Base-by-base conservation (phyloP, 2,888 invertebrate species). In the Heliconius sara region DNA sequence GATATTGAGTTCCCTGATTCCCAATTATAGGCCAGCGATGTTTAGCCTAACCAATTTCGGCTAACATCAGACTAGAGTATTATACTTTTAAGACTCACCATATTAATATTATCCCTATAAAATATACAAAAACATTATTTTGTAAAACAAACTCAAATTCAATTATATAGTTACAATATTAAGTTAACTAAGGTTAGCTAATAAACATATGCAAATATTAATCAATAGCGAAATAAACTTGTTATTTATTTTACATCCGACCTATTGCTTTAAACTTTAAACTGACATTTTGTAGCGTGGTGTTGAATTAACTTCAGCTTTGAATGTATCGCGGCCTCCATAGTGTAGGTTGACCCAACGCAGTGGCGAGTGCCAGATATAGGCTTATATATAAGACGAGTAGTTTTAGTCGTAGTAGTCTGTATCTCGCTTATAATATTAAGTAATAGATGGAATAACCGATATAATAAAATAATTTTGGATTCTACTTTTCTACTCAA, bases 231-330 rank as follows among this genome's bases (percentile, higher is more conserved):
- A 68, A 57, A 78, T 77, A 77, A 76, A 76, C 79, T 72, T 80
- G 76, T 76, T 79, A 77, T 82, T 81, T 81, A 74, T 82, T 78
- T 67, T 65, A 70, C 74, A 77, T 52, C 72, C 79, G 81, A 83
- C 82, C 82, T 83, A 80, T 81, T 82, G 78, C 78, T 79, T 82
- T 82, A 82, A 82, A 81, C 80, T 78, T 80, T 80, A 72, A 66
- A 67, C 71, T 76, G 80, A 76, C 78, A 81, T 81, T 81, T 79
- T 63, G 70, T 63, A 65, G 22, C 34, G 65, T 66, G 73, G 57
- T 77, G 72, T 76, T 80, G 47, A 77, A 70, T 80, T 68, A 39
- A 78, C 76, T 78, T 78, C 52, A 47, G 70, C 52, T 63, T 75
- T 39, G 71, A 76, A 25, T 76, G 63, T 73, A 71, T 57, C 79